These are phyloP conservation scores for Chamaea fasciata DNA, from an alignment of 2,113 vertebrate genomes.

Conservation along the genomic window DNA sequence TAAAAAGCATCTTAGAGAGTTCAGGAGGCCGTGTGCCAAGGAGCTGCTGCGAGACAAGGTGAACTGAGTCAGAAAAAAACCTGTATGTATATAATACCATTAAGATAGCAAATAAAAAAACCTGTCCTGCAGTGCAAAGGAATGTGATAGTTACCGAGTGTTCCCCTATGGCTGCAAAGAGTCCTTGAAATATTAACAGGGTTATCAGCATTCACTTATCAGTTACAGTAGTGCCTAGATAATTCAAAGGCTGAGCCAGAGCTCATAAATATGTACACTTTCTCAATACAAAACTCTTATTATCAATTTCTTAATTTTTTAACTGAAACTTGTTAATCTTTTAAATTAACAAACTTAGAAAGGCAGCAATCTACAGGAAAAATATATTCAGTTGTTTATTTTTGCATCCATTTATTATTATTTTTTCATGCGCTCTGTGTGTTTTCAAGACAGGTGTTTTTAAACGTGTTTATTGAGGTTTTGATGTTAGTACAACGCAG, in stretches of 20 bases:
- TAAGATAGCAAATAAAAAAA: conserved; percentile 38
- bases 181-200: conserved; percentile 60
- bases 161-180: not conserved
- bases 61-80: not conserved
- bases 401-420: not conserved
- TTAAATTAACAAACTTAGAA: not conserved
- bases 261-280: not conserved
- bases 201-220: conserved; percentile 47
- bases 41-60: not conserved
- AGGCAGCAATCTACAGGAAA: not conserved
- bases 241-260: conserved; percentile 2
- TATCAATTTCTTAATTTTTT: not conserved
- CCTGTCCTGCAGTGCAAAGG: conserved; percentile 21
- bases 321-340: not conserved
- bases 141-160: not conserved
- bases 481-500: not conserved
- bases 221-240: conserved; percentile 16
- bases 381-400: not conserved
- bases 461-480: not conserved
- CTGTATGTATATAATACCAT: not conserved
- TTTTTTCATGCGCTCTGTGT: not conserved
- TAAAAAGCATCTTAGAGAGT: conserved; percentile 1
- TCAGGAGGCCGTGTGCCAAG: conserved; percentile 17
- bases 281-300: not conserved
- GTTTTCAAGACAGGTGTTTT: not conserved